These are phyloP conservation scores for Linhomoeus sp. DNA, from an alignment of 2,888 invertebrate species.

Conservation along the genomic window DNA sequence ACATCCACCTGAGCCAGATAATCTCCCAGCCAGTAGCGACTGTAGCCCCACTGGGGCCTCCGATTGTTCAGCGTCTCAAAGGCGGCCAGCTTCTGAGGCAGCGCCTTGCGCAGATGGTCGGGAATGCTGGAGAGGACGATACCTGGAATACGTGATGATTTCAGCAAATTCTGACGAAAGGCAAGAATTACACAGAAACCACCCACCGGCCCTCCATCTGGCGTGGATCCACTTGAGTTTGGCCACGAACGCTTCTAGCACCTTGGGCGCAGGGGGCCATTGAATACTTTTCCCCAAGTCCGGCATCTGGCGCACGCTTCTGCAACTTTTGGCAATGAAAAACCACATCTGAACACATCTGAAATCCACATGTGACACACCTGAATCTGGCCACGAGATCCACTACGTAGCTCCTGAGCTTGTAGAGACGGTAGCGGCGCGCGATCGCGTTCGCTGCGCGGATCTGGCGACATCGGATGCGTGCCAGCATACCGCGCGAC, in stretches of 20 bases:
- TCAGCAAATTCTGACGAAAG: too few species aligned
- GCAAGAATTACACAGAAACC: too few species aligned
- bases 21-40: slow-evolving; percentile 61
- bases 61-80: slow-evolving; percentile 49
- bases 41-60: slow-evolving; percentile 50
- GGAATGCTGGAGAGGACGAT: slow-evolving; percentile 16
- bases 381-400: slow-evolving; percentile 44
- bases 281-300: slow-evolving; percentile 54
- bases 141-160: too few species aligned
- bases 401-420: slow-evolving; percentile 49
- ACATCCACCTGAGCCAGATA: slow-evolving; percentile 43
- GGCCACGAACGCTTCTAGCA: slow-evolving; percentile 41
- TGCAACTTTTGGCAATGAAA: slow-evolving; percentile 19
- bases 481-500: slow-evolving; percentile 61
- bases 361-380: slow-evolving; percentile 20
- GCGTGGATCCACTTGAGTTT: slow-evolving; percentile 20
- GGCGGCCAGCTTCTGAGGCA: slow-evolving; percentile 52
- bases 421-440: slow-evolving; percentile 56
- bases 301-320: slow-evolving; percentile 42
- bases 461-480: slow-evolving; percentile 60
- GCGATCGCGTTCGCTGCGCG: slow-evolving; percentile 63
- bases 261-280: slow-evolving; percentile 62
- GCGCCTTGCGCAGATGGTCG: slow-evolving; percentile 34
- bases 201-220: slow-evolving; percentile 15
- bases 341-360: too few species aligned